Percentiles rank a stretch among this genome's conserved stretches.
phyloP scores from a whole-genome alignment of 1,140 invertebrate genomes.

The Drosophila pseudoananassae region DNA sequence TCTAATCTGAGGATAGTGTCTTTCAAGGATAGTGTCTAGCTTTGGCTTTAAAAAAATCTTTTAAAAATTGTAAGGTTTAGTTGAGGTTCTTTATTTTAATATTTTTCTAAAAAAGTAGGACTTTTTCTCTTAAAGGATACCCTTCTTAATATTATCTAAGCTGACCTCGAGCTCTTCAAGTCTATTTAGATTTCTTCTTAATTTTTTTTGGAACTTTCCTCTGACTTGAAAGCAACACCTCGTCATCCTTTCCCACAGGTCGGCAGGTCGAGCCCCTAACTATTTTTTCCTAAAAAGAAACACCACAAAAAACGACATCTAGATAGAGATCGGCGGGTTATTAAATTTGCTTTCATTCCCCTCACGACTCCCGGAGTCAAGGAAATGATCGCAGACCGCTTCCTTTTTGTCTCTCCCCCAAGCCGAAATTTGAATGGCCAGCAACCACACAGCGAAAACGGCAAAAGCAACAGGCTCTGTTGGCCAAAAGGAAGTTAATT shows the following conservation, averaged over 20 bases:
- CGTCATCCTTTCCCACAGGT: not conserved
- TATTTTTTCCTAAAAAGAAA: not conserved
- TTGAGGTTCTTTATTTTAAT: too few relatives aligned
- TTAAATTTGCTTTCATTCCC: conserved; percentile 61
- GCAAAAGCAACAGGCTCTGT: conserved; percentile 60
- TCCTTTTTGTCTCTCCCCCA: conserved; percentile 29
- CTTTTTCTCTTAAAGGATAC: too few relatives aligned
- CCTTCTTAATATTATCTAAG: too few relatives aligned
- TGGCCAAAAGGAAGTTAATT: conserved; percentile 51
- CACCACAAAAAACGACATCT: conserved; percentile 55
- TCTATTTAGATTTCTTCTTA: too few relatives aligned
- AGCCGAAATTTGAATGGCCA: conserved; percentile 64
- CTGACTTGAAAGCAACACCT: not conserved
- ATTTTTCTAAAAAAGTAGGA: too few relatives aligned
- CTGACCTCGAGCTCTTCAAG: too few relatives aligned
- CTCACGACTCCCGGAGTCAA: conserved; percentile 28
- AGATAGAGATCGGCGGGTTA: conserved; percentile 64
- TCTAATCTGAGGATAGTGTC: not conserved
- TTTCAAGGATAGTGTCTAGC: not conserved
- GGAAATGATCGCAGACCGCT: conserved; percentile 54
- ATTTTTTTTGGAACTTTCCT: not conserved
- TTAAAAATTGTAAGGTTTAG: too few relatives aligned
- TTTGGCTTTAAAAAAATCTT: too few relatives aligned
- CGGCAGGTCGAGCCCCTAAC: not conserved
- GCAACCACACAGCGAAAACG: not conserved